These are phyloP conservation scores for Thumatha senex DNA, from an alignment of 2,888 invertebrate species.

Conservation along the genomic window DNA sequence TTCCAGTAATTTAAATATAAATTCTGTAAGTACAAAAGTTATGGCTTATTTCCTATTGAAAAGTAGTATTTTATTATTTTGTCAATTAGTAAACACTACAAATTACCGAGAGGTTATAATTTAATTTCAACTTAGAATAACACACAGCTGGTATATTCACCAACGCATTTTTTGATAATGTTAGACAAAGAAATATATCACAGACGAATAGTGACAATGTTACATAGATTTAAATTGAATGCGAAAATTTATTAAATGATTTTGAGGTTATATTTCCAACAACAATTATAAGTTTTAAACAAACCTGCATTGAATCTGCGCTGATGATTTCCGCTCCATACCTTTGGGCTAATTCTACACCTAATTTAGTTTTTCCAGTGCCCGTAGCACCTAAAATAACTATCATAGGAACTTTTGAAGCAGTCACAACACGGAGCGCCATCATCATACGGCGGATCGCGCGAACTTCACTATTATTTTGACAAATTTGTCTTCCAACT, in stretches of 20 bases:
- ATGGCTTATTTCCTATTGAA: no score
- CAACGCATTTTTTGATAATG: no score
- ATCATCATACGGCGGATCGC: conserved; percentile 64
- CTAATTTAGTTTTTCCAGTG: conserved; percentile 98
- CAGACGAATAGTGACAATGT: not conserved
- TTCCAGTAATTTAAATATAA: no score
- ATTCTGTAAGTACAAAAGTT: no score
- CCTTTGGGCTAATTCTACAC: conserved; percentile 93
- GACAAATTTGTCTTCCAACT: conserved; percentile 12
- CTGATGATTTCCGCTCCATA: conserved; percentile 97
- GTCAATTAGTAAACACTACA: no score
- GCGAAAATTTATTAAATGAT: conserved; percentile 6
- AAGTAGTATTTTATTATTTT: no score
- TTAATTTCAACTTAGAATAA: no score
- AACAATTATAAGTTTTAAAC: conserved; percentile 16
- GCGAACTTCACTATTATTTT: conserved; percentile 75
- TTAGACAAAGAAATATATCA: not conserved
- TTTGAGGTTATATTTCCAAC: conserved; percentile 59
- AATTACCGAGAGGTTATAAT: no score
- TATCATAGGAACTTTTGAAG: conserved; percentile 86
- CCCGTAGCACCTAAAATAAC: conserved; percentile 98
- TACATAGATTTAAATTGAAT: not conserved
- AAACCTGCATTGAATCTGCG: conserved; percentile 99
- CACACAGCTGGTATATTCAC: no score
- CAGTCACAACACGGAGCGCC: conserved; percentile 69